These are phyloP conservation scores for Calidris pugnax DNA, from an alignment of 2,113 vertebrate species.

Conservation along the genomic window DNA sequence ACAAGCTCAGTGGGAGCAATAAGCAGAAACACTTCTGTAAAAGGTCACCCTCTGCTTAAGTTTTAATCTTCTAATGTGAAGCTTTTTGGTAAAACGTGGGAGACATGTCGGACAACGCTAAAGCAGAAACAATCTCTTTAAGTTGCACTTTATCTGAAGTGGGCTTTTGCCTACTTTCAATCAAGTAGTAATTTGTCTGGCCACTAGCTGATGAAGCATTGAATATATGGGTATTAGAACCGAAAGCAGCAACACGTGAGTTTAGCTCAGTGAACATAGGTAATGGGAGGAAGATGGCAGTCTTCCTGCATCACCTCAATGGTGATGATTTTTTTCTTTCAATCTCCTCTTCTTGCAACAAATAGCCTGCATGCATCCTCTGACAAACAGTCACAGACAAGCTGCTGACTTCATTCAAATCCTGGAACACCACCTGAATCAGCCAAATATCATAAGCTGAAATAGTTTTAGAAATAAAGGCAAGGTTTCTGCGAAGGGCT, in stretches of 20 bases:
- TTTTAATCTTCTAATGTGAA: not conserved
- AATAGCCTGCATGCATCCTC: not conserved
- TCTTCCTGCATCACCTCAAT: not conserved
- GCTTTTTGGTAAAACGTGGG: not conserved
- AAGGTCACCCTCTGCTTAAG: constrained; percentile 7
- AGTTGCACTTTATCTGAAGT: not conserved
- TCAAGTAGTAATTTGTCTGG: not conserved
- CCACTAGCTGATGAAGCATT: not conserved
- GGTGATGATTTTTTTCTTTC: not conserved
- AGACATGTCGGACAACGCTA: not conserved
- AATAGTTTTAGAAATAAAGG: not conserved
- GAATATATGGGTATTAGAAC: not conserved
- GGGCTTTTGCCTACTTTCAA: not conserved
- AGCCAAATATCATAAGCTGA: not conserved
- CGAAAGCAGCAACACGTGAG: not conserved
- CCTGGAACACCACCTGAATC: not conserved
- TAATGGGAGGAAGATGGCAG: not conserved
- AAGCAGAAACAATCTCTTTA: not conserved
- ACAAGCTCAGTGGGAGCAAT: not conserved
- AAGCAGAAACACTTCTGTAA: not conserved
- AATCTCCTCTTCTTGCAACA: not conserved
- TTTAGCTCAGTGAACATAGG: not conserved
- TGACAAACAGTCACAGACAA: not conserved
- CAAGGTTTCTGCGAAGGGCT: not conserved
- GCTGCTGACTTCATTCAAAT: not conserved